phyloP scores from a whole-genome alignment of 2,113 vertebrate genomes.

The Notothenia coriiceps region DNA sequence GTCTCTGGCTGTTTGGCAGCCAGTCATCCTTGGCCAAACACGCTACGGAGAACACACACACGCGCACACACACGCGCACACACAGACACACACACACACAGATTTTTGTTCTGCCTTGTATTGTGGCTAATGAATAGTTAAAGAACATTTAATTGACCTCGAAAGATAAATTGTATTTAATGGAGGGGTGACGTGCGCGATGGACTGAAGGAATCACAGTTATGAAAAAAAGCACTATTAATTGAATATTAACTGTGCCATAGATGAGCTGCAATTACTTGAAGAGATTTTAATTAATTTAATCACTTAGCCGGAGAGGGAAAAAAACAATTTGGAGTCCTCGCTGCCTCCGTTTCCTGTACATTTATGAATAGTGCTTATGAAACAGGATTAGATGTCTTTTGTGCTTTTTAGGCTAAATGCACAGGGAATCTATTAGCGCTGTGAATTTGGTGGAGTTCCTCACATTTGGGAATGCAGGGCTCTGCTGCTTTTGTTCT shows the following conservation, averaged over 20 bases:
- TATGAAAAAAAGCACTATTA: conserved; percentile 80
- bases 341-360: conserved; percentile 22
- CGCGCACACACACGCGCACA: not conserved
- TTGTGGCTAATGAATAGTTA: conserved; percentile 80
- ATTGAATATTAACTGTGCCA: conserved; percentile 83
- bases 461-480: not conserved
- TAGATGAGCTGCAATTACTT: conserved; percentile 80
- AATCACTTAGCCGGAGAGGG: conserved; percentile 65
- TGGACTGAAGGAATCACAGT: conserved; percentile 74
- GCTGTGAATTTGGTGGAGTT: not conserved
- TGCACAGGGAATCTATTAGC: conserved; percentile 41
- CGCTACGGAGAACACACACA: conserved; percentile 36
- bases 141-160: conserved; percentile 82
- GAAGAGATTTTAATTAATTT: conserved; percentile 79
- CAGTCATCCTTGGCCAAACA: conserved; percentile 77
- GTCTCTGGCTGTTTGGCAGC: conserved; percentile 76
- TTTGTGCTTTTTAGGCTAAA: conserved; percentile 20
- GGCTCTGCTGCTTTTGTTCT: conserved; percentile 42
- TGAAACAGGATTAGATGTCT: conserved; percentile 34
- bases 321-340: conserved; percentile 4
- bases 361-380: conserved; percentile 39
- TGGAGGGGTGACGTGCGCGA: conserved; percentile 51
- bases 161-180: conserved; percentile 83
- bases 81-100: not conserved
- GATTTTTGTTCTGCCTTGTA: conserved; percentile 22